Base-by-base conservation (phyloP, 2,113 vertebrate species). In the Calyptomena viridis region DNA sequence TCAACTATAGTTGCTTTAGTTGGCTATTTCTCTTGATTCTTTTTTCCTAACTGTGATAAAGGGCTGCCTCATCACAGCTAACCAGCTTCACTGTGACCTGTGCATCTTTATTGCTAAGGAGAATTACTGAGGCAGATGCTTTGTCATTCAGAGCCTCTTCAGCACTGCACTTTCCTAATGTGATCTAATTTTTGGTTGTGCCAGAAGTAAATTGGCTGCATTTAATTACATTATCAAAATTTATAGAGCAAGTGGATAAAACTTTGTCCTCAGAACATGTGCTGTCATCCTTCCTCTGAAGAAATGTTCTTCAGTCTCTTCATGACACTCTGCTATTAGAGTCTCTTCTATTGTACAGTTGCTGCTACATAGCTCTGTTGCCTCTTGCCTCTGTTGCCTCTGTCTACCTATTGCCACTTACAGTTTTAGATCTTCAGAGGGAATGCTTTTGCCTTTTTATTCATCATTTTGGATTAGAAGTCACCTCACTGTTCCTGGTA, bases 141-240 rank as follows among this genome's bases (percentile, higher is more conserved):
- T n/a, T n/a, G n/a, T n/a, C n/a, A n/a, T n/a, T n/a, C n/a, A n/a
- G 44, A 75, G n/a, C 90, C 69, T 87, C 50, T 72, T 78, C 52
- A 44, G 93, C 69, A 79, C 33, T 37, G n/a, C n/a, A 64, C 39
- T 81, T 95, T 76, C n/a, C 40, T 94, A 85, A 63, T 62, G 74
- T 83, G 62, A 66, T 79, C 56, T 73, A 63, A 73, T 44, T 81
- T 94, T 96, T 87, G 69, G 46, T 50, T 37, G 55, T 86, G 42
- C 78, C 76, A 53, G 56, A 97, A 95, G 88, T 89, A 77, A 81
- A 64, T 47, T 74, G 33, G 58, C 82, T 96, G 39, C 79, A 96
- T 97, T 94, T 72, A 73, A n/a, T n/a, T n/a, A n/a, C n/a, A 95
- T 96, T 81, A 82, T 93, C 89, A 95, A 93, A 89, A 91, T 37